phyloP scores from a whole-genome alignment of 2,113 vertebrate species.

The Pandion haliaetus region DNA sequence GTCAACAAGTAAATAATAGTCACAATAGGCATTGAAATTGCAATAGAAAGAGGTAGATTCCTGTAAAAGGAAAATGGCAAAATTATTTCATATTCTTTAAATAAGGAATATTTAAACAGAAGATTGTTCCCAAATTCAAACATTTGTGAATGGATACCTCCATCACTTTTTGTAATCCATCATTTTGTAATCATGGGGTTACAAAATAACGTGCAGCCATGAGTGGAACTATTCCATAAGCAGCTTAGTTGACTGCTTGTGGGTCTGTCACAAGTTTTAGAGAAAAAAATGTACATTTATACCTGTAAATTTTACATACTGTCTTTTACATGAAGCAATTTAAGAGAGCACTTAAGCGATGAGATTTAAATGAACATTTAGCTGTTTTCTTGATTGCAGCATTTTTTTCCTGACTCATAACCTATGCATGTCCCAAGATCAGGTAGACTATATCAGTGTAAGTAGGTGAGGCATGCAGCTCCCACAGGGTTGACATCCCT shows the following conservation, averaged over 20 bases:
- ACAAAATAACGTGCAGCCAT: neutral
- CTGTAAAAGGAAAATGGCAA: conserved; percentile 49
- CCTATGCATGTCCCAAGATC: neutral
- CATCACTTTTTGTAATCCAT: neutral
- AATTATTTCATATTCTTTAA: neutral
- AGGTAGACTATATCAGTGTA: neutral
- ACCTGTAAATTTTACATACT: neutral
- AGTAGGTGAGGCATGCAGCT: neutral
- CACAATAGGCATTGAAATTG: conserved; percentile 83
- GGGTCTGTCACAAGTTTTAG: neutral
- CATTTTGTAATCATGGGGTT: neutral
- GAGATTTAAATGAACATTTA: neutral
- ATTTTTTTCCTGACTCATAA: neutral
- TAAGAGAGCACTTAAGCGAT: neutral
- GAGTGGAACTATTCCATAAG: neutral
- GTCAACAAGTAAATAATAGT: conserved; percentile 84
- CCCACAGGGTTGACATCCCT: neutral
- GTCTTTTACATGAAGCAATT: neutral
- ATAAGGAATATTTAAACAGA: neutral
- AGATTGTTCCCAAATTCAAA: neutral
- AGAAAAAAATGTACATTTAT: neutral
- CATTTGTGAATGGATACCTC: neutral
- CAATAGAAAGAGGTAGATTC: conserved; percentile 85
- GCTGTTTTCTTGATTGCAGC: neutral
- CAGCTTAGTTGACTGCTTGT: neutral